phyloP scores from a whole-genome alignment of 2,888 invertebrate species.

The Heterodera filipjevi region DNA sequence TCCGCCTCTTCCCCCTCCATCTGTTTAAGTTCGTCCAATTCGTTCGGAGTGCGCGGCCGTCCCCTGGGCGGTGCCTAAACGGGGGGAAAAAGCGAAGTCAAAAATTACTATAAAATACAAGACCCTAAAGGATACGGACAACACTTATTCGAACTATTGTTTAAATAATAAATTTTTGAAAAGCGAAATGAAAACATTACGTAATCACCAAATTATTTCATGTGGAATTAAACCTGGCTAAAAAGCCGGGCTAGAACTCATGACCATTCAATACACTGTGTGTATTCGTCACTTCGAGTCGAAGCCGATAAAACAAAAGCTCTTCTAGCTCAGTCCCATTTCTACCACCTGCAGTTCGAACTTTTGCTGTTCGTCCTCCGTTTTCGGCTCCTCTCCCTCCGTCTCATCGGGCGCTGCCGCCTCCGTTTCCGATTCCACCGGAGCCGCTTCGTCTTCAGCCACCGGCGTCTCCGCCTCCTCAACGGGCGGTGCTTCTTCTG shows the following conservation, averaged over 20 bases:
- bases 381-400: constrained; percentile 33
- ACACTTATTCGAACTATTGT: too few species aligned
- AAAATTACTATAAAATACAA: too few species aligned
- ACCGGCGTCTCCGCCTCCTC: constrained; percentile 21
- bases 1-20: constrained; percentile 25
- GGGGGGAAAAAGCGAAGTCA: constrained; percentile 47
- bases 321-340: too few species aligned
- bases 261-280: too few species aligned
- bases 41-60: constrained; percentile 61
- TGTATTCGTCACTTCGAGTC: too few species aligned
- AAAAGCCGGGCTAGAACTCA: too few species aligned
- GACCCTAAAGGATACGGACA: too few species aligned
- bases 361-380: constrained; percentile 12
- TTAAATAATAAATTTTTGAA: too few species aligned
- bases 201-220: too few species aligned
- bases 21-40: constrained; percentile 47
- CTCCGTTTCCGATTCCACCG: constrained; percentile 12
- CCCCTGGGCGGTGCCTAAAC: constrained; percentile 62
- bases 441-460: neutral
- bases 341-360: neutral
- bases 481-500: constrained; percentile 10
- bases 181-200: too few species aligned
- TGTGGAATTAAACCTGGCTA: too few species aligned
- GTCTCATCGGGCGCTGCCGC: constrained; percentile 32
- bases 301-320: neutral